Conservation (phyloP, 2,888 invertebrate species). For the Miltochrista miniata region DNA sequence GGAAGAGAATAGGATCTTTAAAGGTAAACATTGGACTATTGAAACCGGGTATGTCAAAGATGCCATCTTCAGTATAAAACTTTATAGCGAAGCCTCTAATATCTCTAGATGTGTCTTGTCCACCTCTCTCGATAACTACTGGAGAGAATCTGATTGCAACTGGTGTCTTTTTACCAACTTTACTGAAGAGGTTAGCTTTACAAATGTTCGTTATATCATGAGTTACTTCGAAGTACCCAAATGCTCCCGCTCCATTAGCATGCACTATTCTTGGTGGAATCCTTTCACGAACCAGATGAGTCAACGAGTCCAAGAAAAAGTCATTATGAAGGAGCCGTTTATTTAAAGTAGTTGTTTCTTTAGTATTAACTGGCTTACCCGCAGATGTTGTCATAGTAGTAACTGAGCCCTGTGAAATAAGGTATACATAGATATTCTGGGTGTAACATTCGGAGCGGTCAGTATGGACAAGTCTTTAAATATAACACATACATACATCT, state of each 20-base stretch:
- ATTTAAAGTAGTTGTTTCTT: conserved; percentile 88
- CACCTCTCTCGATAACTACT: conserved; percentile 92
- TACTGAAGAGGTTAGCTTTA: conserved; percentile 89
- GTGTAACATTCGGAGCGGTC: no score
- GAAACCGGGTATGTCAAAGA: background rate
- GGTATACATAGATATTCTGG: background rate
- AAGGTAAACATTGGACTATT: background rate
- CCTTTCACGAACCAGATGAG: conserved; percentile 92
- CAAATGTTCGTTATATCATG: conserved; percentile 90
- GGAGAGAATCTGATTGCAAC: conserved; percentile 91
- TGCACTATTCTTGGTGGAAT: conserved; percentile 96
- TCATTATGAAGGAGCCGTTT: conserved; percentile 90
- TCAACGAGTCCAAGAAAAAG: conserved; percentile 87
- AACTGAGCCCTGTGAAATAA: background rate
- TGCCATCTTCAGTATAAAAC: conserved; percentile 83
- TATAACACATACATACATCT: no score
- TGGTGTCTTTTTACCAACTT: conserved; percentile 89
- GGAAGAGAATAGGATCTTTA: background rate
- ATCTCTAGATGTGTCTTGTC: conserved; percentile 93
- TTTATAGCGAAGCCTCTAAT: conserved; percentile 95
- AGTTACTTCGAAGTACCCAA: conserved; percentile 92
- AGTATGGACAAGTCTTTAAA: no score
- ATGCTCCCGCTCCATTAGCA: conserved; percentile 95
- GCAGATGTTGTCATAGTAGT: conserved; percentile 85
- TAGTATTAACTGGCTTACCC: conserved; percentile 90